Conservation (phyloP, 2,888 invertebrate species). For the Zootermopsis nevadensis region DNA sequence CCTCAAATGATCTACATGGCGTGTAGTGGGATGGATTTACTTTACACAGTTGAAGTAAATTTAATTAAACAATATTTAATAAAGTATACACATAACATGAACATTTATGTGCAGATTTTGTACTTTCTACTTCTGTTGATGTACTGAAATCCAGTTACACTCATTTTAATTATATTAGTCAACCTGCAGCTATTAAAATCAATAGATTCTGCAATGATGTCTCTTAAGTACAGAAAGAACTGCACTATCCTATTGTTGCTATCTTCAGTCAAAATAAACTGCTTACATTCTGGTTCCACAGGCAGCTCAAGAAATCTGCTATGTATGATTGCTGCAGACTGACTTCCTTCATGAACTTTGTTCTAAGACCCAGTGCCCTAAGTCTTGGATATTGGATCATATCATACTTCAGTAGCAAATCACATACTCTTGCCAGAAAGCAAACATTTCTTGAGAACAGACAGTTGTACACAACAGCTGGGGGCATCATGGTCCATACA, state of each 20-base stretch:
- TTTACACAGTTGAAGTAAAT: no score
- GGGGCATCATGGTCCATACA: slow-evolving; percentile 57
- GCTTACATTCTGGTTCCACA: slow-evolving; percentile 22
- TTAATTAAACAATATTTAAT: no score
- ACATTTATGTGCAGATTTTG: no score
- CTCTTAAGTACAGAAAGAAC: no score
- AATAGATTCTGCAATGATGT: not conserved
- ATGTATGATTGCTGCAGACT: not conserved
- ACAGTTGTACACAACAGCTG: slow-evolving; percentile 59
- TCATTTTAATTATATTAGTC: no score
- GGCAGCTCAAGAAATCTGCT: slow-evolving; percentile 21
- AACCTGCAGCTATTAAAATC: no score
- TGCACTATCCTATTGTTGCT: no score
- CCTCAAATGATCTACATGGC: no score
- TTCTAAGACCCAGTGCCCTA: not conserved
- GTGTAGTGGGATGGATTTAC: no score
- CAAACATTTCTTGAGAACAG: slow-evolving; percentile 57
- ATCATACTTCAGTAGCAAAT: slow-evolving; percentile 57
- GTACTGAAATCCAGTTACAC: no score
- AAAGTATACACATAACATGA: no score
- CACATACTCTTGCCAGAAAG: slow-evolving; percentile 59
- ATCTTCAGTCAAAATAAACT: not conserved
- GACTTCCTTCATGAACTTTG: not conserved
- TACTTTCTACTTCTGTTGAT: no score
- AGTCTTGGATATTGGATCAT: not conserved